These are phyloP conservation scores for Hermodice carunculata DNA, from an alignment of 2,888 invertebrate species.

Conservation along the genomic window DNA sequence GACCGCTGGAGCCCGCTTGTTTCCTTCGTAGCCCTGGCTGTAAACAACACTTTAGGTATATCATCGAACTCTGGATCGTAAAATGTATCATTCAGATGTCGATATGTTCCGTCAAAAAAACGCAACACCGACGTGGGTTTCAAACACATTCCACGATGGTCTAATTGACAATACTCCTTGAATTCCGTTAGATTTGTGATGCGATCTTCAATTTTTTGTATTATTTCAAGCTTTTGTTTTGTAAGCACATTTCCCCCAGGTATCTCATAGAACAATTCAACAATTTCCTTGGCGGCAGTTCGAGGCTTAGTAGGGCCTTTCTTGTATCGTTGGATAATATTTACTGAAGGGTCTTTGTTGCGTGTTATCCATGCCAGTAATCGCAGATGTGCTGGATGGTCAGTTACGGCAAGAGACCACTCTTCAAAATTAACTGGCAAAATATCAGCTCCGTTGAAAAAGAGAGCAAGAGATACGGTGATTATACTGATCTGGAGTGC, in stretches of 20 bases:
- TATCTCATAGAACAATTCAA: constrained; percentile 16
- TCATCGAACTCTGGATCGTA: constrained; percentile 30
- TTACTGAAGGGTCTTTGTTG: too few species aligned
- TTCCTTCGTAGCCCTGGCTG: constrained; percentile 9
- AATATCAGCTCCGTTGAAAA: too few species aligned
- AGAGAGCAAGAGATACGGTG: too few species aligned
- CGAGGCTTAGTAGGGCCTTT: too few species aligned
- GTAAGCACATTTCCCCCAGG: constrained; percentile 23
- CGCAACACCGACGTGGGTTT: constrained; percentile 16
- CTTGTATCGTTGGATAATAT: too few species aligned
- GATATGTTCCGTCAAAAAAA: constrained; percentile 30
- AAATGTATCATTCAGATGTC: constrained; percentile 14
- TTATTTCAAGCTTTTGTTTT: constrained; percentile 16
- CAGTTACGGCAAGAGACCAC: too few species aligned
- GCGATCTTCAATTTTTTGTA: constrained; percentile 14
- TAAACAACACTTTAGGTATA: constrained; percentile 15
- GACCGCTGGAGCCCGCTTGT: constrained; percentile 2
- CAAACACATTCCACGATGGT: background rate
- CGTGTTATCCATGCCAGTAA: too few species aligned
- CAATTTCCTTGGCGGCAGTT: too few species aligned
- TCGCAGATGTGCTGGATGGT: too few species aligned
- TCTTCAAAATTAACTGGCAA: too few species aligned
- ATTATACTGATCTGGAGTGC: too few species aligned
- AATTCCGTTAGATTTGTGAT: constrained; percentile 14
- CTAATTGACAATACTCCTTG: constrained; percentile 14